phyloP scores from a whole-genome alignment of 2,797 vertebrate species.

The Botia almorhae region DNA sequence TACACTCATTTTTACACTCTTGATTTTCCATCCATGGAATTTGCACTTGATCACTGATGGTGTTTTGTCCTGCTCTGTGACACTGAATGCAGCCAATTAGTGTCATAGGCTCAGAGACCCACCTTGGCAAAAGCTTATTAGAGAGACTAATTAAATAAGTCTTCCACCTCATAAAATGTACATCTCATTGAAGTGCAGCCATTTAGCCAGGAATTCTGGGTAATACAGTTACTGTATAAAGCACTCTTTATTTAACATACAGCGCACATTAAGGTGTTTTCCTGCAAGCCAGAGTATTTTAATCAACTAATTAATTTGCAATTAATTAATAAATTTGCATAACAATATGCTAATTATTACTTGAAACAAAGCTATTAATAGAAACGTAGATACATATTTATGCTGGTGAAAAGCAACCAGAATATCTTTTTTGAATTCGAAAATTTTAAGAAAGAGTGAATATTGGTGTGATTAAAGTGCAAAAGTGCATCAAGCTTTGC shows the following conservation, averaged over 20 bases:
- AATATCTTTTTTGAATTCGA: constrained; percentile 73
- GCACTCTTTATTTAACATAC: constrained; percentile 39
- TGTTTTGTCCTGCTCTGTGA: constrained; percentile 85
- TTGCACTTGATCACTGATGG: constrained; percentile 86
- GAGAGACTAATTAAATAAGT: constrained; percentile 85
- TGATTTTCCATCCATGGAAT: constrained; percentile 73
- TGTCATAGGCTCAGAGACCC: constrained; percentile 83
- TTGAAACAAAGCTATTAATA: constrained; percentile 40
- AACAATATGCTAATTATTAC: constrained; percentile 5
- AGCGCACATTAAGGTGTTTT: constrained; percentile 38
- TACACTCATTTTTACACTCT: constrained; percentile 33
- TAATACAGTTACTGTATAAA: constrained; percentile 41
- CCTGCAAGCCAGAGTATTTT: constrained; percentile 34
- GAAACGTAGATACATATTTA: not conserved
- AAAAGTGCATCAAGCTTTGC: constrained; percentile 71
- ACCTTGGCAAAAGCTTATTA: constrained; percentile 87
- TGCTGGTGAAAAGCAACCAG: constrained; percentile 23
- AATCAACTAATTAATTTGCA: constrained; percentile 4
- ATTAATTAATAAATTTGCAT: too few species aligned
- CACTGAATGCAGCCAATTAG: constrained; percentile 88
- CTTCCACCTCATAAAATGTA: constrained; percentile 64
- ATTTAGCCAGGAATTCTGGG: constrained; percentile 39
- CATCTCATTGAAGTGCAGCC: constrained; percentile 58
- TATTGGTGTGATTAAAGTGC: constrained; percentile 79
- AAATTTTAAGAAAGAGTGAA: constrained; percentile 84